These are phyloP conservation scores for Hydrolagus colliei DNA, from an alignment of 2,797 vertebrate species.

Conservation along the genomic window DNA sequence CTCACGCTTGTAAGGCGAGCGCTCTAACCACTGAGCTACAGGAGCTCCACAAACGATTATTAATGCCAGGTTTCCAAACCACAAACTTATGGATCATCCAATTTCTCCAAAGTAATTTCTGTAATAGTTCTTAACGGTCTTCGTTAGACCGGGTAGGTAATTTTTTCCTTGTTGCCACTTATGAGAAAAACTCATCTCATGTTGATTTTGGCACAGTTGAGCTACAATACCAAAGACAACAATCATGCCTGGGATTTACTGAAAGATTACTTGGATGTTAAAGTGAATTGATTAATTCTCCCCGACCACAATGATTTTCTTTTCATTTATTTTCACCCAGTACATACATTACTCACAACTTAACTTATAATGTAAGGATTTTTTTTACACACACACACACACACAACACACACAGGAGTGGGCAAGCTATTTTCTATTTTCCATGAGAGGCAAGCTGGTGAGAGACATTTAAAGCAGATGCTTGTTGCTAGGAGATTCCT, in stretches of 20 bases:
- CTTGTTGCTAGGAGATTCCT: slow-evolving; percentile 14
- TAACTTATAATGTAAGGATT: background rate
- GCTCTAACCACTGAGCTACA: too few species aligned
- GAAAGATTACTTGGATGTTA: too few species aligned
- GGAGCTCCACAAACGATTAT: background rate
- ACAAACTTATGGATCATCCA: background rate
- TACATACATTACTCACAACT: background rate
- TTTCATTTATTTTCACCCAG: background rate
- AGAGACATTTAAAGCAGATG: background rate
- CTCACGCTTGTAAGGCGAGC: too few species aligned
- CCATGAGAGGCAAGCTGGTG: background rate
- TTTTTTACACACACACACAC: background rate
- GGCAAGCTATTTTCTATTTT: background rate
- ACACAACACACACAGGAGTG: background rate
- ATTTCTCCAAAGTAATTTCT: too few species aligned
- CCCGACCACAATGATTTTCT: too few species aligned
- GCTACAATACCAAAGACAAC: background rate
- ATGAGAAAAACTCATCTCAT: background rate
- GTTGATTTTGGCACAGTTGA: background rate
- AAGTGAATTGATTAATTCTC: too few species aligned
- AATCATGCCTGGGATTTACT: background rate
- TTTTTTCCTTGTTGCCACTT: background rate
- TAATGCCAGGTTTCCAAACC: background rate
- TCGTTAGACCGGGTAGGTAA: background rate
- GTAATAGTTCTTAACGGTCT: background rate